Percentiles rank a stretch among this genome's conserved stretches.
phyloP scores from a whole-genome alignment of 2,888 invertebrate species.

The Drosophila mettleri region DNA sequence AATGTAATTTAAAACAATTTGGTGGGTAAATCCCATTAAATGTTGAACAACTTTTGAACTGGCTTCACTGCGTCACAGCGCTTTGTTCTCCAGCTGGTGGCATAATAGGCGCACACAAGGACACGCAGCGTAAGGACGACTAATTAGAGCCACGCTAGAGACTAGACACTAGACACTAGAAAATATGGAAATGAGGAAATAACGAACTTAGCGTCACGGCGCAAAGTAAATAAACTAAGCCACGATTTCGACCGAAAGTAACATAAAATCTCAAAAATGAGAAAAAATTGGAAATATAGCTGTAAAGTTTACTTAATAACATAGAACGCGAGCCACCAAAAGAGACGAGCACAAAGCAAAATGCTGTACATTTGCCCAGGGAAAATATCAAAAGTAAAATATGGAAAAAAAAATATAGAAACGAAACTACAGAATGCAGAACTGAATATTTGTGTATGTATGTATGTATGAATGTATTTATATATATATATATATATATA shows the following conservation, averaged over 20 bases:
- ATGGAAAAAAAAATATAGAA: slow-evolving; percentile 10
- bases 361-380: slow-evolving; percentile 68
- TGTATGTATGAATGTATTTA: neutral
- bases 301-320: slow-evolving; percentile 18
- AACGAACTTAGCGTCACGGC: slow-evolving; percentile 40
- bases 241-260: slow-evolving; percentile 42
- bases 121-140: slow-evolving; percentile 44
- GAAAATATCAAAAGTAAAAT: slow-evolving; percentile 53
- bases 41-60: slow-evolving; percentile 59
- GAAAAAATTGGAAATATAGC: slow-evolving; percentile 6
- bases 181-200: slow-evolving; percentile 42
- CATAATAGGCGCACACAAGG: slow-evolving; percentile 63
- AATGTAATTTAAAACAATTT: slow-evolving; percentile 66
- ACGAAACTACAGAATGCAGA: slow-evolving; percentile 38
- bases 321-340: slow-evolving; percentile 9
- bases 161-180: slow-evolving; percentile 52
- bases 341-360: slow-evolving; percentile 55
- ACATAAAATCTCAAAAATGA: slow-evolving; percentile 10
- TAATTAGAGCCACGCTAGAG: slow-evolving; percentile 68
- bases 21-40: slow-evolving; percentile 65
- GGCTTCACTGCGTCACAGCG: slow-evolving; percentile 43
- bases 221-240: slow-evolving; percentile 68
- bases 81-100: slow-evolving; percentile 50
- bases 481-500: slow-evolving; percentile 19
- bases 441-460: slow-evolving; percentile 8